Evolutionary conservation across 2,888 invertebrate species (phyloP), one percentile per base, ranked within the genome.

Genomic region (Drosophila meridiana): DNA sequence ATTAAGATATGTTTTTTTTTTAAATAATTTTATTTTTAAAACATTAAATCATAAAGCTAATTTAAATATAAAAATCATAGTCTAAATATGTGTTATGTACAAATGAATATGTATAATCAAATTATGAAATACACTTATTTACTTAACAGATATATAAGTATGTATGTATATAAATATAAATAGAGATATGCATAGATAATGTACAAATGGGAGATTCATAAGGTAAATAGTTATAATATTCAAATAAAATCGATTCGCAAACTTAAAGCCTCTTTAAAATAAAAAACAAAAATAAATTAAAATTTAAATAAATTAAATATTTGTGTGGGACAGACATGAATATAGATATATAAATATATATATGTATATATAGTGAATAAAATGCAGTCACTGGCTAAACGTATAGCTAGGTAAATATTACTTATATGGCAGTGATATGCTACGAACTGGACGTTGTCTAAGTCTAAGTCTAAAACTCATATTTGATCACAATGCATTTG

Each of bases 401-500:
- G 40, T 75, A 81, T 53, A 60, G 58, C 67, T 75, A 79, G 38
- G 13, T 48, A 56, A 34, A 62, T 67, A 68, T 70, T 72, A 71
- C 76, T 80, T 83, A 89, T 87, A 87, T 87, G 87, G 87, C 87
- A 89, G 89, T 89, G 89, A 74, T 72, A 80, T 61, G 75, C 69
- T 86, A 68, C 57, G 69, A 75, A 80, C 61, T 87, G 78, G 83
- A 73, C 68, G 69, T 57, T 69, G 50, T 40, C 69, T 81, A 74
- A 65, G 47, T 63, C 73, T 82, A 82, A 66, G 64, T 76, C 56
- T 78, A 72, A 82, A 82, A 83, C 81, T 82, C 82, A 62, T 73
- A 60, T 73, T 78, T 87, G 85, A 87, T 87, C 87, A 87, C 87
- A 86, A 87, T 89, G 70, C 89, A 89, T 87, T 87, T 87, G 85